phyloP scores from a whole-genome alignment of 2,888 invertebrate genomes.

The Netelia inedita region DNA sequence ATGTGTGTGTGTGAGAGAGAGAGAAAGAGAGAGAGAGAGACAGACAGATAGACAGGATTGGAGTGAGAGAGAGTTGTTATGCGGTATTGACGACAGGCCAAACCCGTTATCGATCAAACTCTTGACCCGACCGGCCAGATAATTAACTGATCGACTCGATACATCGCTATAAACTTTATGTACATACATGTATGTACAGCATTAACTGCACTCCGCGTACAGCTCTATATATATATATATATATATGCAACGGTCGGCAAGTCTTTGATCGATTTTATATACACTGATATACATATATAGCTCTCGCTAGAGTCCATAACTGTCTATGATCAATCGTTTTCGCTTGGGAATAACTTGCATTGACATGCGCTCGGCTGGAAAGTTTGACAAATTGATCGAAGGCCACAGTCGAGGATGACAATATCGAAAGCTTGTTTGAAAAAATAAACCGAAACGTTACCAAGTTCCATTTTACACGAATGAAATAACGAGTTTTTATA shows the following conservation, averaged over 20 bases:
- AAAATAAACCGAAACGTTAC: neutral
- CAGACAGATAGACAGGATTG: neutral
- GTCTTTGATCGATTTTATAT: slow-evolving; percentile 4
- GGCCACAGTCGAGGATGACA: neutral
- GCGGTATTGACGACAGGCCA: neutral
- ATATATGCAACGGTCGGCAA: neutral
- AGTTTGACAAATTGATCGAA: neutral
- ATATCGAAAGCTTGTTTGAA: neutral
- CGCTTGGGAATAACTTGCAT: neutral
- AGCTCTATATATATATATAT: neutral
- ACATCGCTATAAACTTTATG: slow-evolving; percentile 4
- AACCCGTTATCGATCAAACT: slow-evolving; percentile 24
- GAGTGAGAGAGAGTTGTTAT: neutral
- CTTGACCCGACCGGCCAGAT: neutral
- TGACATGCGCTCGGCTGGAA: neutral
- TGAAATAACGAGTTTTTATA: neutral
- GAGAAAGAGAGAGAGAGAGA: neutral
- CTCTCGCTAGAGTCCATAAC: neutral
- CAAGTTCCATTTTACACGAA: neutral
- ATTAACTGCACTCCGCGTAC: neutral
- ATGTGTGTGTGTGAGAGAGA: neutral
- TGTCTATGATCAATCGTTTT: slow-evolving; percentile 20
- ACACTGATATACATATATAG: slow-evolving; percentile 1
- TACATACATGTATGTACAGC: neutral
- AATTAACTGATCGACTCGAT: slow-evolving; percentile 21